Evolutionary conservation across 1,140 invertebrate species (phyloP), one percentile per base, ranked within the genome.

Genomic region (Eriocheir sinensis): DNA sequence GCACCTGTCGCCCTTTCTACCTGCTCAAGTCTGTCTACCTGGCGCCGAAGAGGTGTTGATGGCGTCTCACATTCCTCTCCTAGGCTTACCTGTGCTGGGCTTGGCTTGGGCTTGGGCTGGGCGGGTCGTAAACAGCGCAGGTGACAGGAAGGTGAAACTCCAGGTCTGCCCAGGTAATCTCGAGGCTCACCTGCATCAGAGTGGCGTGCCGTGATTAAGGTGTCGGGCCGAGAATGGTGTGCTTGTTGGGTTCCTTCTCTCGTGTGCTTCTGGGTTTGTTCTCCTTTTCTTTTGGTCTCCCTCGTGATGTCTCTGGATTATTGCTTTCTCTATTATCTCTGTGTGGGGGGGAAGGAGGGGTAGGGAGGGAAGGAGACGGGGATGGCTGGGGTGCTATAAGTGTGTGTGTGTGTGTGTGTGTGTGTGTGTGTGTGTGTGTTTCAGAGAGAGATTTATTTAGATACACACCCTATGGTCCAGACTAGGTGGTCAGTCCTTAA

Each of bases 1-100:
- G 1, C 60, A 72, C 9, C 60, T 8, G 60, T n/a, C 60, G n/a
- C 27, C 60, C 60, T 72, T 21, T 72, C 60, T 72, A 72, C 60
- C 60, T 27, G 60, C n/a, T n/a, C n/a, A 72, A 72, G 27, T 72
- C 60, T 72, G 27, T 72, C 60, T 72, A 72, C n/a, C 60, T 72
- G 60, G 60, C 60, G 60, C 60, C 60, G n/a, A 72, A 72, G 60
- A 72, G 60, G 60, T 72, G 21, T n/a, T 72, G 60, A 72, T 72
- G n/a, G 60, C 1, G 60, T 72, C 60, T 72, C 60, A 72, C 27
- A 72, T 72, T 72, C 60, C 60, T n/a, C 60, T n/a, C 12, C n/a
- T 72, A 72, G 60, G 60, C 60, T 72, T 72, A 72, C 60, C 60
- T 72, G 60, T n/a, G 21, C 27, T n/a, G 60, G 60, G 12, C 21